Evolutionary conservation across 2,113 vertebrate genomes (phyloP).

Genomic region (Atrichornis clamosus): DNA sequence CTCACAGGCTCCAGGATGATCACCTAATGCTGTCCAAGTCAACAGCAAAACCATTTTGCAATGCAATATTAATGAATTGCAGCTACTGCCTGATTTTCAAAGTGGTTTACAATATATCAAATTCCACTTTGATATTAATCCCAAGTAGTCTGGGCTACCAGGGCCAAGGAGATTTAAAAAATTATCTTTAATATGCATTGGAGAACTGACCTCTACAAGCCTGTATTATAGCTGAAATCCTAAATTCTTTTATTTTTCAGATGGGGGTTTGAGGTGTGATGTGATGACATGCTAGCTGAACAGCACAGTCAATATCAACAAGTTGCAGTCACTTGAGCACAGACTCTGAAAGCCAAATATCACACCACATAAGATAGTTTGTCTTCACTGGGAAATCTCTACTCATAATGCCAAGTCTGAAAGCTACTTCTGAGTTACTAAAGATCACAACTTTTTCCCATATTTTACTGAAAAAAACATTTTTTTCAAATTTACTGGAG

Average conservation of each 20-base stretch:
- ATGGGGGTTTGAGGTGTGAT: background rate
- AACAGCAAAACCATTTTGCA: background rate
- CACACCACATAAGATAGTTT: background rate
- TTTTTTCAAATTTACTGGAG: background rate
- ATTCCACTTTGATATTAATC: background rate
- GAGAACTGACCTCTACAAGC: background rate
- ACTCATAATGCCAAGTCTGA: background rate
- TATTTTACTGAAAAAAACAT: background rate
- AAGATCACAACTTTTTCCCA: background rate
- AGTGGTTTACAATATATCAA: background rate
- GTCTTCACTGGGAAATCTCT: background rate
- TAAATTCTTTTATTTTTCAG: background rate
- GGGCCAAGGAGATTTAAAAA: background rate
- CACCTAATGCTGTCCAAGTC: background rate
- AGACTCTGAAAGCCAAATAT: background rate
- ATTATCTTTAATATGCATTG: background rate
- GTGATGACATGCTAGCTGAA: background rate
- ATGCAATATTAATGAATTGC: background rate
- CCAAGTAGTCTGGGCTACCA: background rate
- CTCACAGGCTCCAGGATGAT: background rate
- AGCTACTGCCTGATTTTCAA: background rate
- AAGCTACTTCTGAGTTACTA: background rate
- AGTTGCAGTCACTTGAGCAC: background rate
- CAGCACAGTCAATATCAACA: background rate
- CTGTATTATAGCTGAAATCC: background rate